Conservation (phyloP, 2,888 invertebrate species). For the Drosophila villosipedis region DNA sequence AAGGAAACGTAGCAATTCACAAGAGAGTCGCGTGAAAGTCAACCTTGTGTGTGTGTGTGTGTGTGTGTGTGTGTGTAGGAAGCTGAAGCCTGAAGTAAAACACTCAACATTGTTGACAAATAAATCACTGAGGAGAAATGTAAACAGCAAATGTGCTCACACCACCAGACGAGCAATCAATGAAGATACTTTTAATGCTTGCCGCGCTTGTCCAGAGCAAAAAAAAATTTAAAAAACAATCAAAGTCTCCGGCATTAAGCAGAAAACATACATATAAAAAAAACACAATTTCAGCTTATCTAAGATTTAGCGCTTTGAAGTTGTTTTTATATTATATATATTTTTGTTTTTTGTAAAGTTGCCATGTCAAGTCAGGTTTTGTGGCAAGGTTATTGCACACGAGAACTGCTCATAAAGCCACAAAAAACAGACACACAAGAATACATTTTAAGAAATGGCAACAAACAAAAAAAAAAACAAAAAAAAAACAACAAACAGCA, state of each 20-base stretch:
- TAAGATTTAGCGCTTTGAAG: slow-evolving; percentile 54
- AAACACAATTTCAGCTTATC: slow-evolving; percentile 63
- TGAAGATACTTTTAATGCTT: slow-evolving; percentile 62
- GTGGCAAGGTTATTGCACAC: slow-evolving; percentile 67
- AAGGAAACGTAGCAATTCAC: slow-evolving; percentile 60
- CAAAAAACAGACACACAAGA: slow-evolving; percentile 29
- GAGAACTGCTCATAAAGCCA: slow-evolving; percentile 38
- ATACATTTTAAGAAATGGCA: slow-evolving; percentile 43
- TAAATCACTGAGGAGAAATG: slow-evolving; percentile 54
- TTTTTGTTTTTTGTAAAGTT: slow-evolving; percentile 24
- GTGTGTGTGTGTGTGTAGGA: slow-evolving; percentile 37
- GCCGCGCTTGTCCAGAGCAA: slow-evolving; percentile 26
- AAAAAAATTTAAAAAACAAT: background rate
- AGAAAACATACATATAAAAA: slow-evolving; percentile 36
- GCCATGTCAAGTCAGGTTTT: slow-evolving; percentile 58
- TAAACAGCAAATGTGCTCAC: slow-evolving; percentile 49
- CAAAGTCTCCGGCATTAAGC: slow-evolving; percentile 7
- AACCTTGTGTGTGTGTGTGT: slow-evolving; percentile 46
- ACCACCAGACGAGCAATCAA: slow-evolving; percentile 45
- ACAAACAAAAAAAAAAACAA: slow-evolving; percentile 26
- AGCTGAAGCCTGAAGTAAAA: slow-evolving; percentile 37
- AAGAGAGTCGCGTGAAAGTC: slow-evolving; percentile 63
- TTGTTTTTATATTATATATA: slow-evolving; percentile 16
- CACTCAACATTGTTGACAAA: slow-evolving; percentile 33
- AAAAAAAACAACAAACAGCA: slow-evolving; percentile 7